Base-by-base conservation (phyloP, 2,113 vertebrate species). In the Eurystomus gularis region DNA sequence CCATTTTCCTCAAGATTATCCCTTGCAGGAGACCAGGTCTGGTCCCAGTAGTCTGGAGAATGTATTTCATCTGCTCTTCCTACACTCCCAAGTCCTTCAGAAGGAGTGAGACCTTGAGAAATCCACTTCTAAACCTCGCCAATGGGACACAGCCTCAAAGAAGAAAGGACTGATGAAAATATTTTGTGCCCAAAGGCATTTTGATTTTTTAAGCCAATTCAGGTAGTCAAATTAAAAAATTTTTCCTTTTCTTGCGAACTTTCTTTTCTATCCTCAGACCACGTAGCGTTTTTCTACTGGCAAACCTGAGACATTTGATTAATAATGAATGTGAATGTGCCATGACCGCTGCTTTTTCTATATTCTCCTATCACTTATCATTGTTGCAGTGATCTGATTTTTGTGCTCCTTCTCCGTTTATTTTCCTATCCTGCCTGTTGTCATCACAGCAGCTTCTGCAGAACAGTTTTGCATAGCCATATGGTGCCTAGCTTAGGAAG, bases 91-190 rank as follows among this genome's bases (percentile, higher is more conserved):
- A 17, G 31, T 61, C 40, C 20, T 37, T 69, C 29, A 66, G 19
- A 57, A 73, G 17, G 9, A 85, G 21, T 31, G 28, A 71, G 5
- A 40, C 24, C 26, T 89, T 5, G 2, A 76, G 79, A 95, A 66
- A 77, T 64, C 29, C 23, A 26, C 12, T 90, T 77, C 12, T 68
- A 70, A 86, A 81, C 25, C 20, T 83, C 26, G 46, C 40, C 24
- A 42, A 4, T 7, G 4, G 26, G 37, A 33, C 16, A n/a, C 0
- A 3, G n/a, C n/a, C 15, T 33, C 7, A 25, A 57, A 54, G 31
- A 51, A 44, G 17, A 86, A 25, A 37, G 25, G 24, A 72, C 23
- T 1, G 1, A 1, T 95, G 21, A 80, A 80, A 93, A 37, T 49
- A 9, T 8, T 66, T 49, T 16, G 17, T 86, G n/a, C 28, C 23